Evolutionary conservation across 2,797 vertebrate species (phyloP).

Genomic region (Vireo griseus): DNA sequence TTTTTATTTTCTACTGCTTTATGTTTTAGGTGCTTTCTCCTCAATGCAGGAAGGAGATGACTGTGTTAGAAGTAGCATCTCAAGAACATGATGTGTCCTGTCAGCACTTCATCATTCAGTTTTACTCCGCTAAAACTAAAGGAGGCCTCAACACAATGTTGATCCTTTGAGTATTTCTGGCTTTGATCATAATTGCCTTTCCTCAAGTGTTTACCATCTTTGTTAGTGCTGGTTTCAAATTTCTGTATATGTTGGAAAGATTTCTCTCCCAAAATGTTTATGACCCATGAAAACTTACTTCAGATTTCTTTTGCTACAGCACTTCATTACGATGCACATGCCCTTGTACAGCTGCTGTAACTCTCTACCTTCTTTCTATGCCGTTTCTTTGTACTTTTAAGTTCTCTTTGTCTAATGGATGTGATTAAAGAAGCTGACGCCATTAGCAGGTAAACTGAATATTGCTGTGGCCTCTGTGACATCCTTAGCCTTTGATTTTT

Average conservation of each 20-base stretch:
- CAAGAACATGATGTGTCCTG: background rate
- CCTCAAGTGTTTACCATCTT: background rate
- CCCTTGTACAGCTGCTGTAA: background rate
- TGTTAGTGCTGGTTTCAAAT: background rate
- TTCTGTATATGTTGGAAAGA: background rate
- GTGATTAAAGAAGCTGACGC: background rate
- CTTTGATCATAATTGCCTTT: slow-evolving; percentile 9
- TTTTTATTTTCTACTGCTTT: background rate
- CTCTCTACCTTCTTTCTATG: background rate
- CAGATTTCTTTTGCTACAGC: background rate
- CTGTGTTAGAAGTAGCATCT: background rate
- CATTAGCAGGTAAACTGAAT: background rate
- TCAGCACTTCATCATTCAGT: background rate
- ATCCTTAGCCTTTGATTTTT: background rate
- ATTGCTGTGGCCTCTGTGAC: background rate
- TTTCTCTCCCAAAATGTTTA: background rate
- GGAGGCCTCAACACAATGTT: background rate
- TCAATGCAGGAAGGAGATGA: background rate
- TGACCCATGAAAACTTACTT: background rate
- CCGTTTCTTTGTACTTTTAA: background rate
- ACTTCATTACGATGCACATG: background rate
- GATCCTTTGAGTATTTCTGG: background rate
- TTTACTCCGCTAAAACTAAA: background rate
- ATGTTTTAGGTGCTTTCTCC: background rate
- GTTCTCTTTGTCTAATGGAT: background rate